Evolutionary conservation across 2,797 vertebrate species (phyloP).

Genomic region (Esox lucius): DNA sequence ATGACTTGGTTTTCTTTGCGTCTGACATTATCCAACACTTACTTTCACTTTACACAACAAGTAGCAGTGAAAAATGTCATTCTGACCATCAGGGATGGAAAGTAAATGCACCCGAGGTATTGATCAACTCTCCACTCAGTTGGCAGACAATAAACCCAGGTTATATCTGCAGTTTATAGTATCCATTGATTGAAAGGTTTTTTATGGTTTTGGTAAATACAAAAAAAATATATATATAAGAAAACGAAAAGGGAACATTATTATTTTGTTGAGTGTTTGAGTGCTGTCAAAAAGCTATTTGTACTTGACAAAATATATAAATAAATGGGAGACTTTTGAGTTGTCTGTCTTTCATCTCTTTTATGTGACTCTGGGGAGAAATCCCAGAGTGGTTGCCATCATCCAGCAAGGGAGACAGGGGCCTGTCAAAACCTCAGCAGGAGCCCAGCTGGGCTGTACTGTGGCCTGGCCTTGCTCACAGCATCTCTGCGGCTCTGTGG

Average conservation of each 20-base stretch:
- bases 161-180: neutral
- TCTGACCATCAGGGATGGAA: neutral
- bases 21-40: neutral
- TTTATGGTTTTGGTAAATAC: neutral
- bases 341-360: conserved; percentile 20
- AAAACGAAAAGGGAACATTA: neutral
- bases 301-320: conserved; percentile 4
- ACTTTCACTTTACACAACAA: neutral
- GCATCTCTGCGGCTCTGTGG: conserved; percentile 28
- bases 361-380: conserved; percentile 55
- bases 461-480: conserved; percentile 47
- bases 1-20: neutral
- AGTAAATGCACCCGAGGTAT: neutral
- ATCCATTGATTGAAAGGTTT: neutral
- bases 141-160: neutral
- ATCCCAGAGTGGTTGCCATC: conserved; percentile 59
- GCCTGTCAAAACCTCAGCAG: conserved; percentile 67
- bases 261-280: neutral
- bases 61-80: neutral
- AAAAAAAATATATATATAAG: too few species aligned
- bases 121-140: neutral
- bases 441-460: conserved; percentile 50
- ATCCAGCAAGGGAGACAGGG: conserved; percentile 54
- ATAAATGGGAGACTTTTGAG: conserved; percentile 6
- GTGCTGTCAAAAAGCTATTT: conserved; percentile 2